A percentile compares a stretch with the other conserved stretches of the same genome.
Conservation (phyloP, 2,888 invertebrate species). For the Amaurobius ferox region DNA sequence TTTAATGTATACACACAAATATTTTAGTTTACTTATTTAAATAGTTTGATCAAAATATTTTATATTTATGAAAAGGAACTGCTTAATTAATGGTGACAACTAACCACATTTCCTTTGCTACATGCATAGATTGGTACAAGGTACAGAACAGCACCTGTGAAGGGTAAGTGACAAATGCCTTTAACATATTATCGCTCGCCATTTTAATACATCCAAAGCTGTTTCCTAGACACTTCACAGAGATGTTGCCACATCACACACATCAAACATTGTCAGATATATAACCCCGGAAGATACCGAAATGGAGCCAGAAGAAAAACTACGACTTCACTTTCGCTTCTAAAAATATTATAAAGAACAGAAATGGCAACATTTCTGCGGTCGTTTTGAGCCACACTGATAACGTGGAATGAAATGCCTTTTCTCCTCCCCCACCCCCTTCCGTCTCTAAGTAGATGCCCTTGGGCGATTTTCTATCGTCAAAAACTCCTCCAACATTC, state of each 20-base stretch:
- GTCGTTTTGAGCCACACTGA: conserved; percentile 66
- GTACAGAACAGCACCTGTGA: too few species aligned
- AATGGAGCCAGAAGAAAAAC: background rate
- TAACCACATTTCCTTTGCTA: too few species aligned
- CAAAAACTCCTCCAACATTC: conserved; percentile 56
- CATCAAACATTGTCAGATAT: conserved; percentile 30
- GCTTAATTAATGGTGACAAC: too few species aligned
- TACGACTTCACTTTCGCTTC: background rate
- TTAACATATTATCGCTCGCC: too few species aligned
- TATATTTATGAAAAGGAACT: too few species aligned
- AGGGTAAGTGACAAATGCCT: too few species aligned
- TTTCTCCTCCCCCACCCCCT: conserved; percentile 16
- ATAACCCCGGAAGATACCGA: conserved; percentile 39
- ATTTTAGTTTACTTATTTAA: too few species aligned
- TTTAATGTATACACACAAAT: too few species aligned
- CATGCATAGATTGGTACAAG: too few species aligned
- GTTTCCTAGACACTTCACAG: too few species aligned
- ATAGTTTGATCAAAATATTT: too few species aligned
- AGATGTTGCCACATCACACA: conserved; percentile 32
- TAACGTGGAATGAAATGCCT: conserved; percentile 63
- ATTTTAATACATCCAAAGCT: too few species aligned
- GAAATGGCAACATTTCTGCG: conserved; percentile 57
- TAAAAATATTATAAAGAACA: conserved; percentile 46
- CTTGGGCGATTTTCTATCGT: conserved; percentile 62
- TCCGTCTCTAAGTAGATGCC: conserved; percentile 53